Evolutionary conservation across 1,140 invertebrate species (phyloP).

Genomic region (Caenorhabditis elegans): DNA sequence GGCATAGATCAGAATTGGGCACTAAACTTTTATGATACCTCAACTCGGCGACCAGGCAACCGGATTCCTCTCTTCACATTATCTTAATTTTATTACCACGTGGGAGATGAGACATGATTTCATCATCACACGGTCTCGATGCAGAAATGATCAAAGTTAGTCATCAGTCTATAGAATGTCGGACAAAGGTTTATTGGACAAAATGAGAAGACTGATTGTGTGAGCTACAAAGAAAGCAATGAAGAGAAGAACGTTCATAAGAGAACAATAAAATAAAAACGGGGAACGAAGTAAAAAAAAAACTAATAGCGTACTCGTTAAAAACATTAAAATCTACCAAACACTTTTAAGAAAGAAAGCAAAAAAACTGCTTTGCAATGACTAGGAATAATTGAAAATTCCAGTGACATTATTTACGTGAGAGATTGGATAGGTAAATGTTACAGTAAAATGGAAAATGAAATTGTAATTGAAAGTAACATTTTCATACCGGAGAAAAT

Average conservation of each 20-base stretch:
- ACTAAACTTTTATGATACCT: slow-evolving; percentile 11
- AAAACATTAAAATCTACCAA: background rate
- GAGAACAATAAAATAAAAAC: background rate
- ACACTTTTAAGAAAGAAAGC: background rate
- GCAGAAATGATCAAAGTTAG: no score
- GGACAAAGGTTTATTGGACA: background rate
- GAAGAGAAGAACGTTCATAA: background rate
- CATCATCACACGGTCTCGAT: background rate
- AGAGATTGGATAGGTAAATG: background rate
- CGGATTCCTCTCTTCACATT: background rate
- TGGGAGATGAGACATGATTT: background rate
- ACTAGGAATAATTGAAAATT: background rate
- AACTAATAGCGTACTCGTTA: slow-evolving; percentile 16
- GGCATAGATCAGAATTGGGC: background rate
- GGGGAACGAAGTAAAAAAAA: background rate
- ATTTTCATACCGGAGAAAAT: background rate
- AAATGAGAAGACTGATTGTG: background rate
- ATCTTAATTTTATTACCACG: slow-evolving; percentile 16
- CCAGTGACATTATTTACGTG: background rate
- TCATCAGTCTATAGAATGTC: no score
- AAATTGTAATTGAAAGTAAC: background rate
- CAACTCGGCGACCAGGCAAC: background rate
- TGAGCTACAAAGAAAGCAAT: background rate
- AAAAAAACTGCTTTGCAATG: background rate
- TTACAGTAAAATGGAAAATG: background rate